Percentiles rank a stretch among this genome's conserved stretches.
These are phyloP conservation scores for Ranitomeya variabilis DNA, from an alignment of 2,113 vertebrate genomes.

Conservation along the genomic window DNA sequence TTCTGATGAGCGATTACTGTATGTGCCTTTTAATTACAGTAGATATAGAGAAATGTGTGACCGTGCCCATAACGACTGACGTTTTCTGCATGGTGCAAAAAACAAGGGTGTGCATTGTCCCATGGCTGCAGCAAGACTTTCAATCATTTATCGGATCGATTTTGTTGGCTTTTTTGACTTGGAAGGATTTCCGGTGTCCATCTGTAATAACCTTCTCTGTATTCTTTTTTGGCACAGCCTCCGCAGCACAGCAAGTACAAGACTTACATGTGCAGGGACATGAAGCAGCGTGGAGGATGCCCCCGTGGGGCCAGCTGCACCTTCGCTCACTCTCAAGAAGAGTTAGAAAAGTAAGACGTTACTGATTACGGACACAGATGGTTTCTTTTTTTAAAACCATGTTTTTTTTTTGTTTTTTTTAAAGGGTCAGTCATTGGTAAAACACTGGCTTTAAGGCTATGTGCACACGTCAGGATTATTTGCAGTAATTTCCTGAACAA, in stretches of 20 bases:
- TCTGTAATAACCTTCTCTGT: not conserved
- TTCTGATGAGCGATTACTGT: too few species aligned
- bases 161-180: not conserved
- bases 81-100: too few species aligned
- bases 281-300: slow-evolving; percentile 98
- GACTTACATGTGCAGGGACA: slow-evolving; percentile 98
- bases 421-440: too few species aligned
- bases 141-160: too few species aligned
- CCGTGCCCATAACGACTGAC: too few species aligned
- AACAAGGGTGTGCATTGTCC: too few species aligned
- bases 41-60: too few species aligned
- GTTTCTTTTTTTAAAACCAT: not conserved
- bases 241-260: slow-evolving; percentile 99
- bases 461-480: too few species aligned
- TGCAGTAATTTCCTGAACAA: too few species aligned
- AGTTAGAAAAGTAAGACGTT: slow-evolving; percentile 92
- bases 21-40: too few species aligned
- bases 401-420: slow-evolving; percentile 9
- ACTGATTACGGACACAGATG: not conserved
- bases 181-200: not conserved
- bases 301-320: slow-evolving; percentile 97
- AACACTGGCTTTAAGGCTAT: too few species aligned
- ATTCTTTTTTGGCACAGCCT: slow-evolving; percentile 72
- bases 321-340: slow-evolving; percentile 97
- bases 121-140: too few species aligned